Evolutionary conservation across 2,888 invertebrate species (phyloP), one percentile per base, ranked within the genome.

Genomic region (Bimastos eiseni): DNA sequence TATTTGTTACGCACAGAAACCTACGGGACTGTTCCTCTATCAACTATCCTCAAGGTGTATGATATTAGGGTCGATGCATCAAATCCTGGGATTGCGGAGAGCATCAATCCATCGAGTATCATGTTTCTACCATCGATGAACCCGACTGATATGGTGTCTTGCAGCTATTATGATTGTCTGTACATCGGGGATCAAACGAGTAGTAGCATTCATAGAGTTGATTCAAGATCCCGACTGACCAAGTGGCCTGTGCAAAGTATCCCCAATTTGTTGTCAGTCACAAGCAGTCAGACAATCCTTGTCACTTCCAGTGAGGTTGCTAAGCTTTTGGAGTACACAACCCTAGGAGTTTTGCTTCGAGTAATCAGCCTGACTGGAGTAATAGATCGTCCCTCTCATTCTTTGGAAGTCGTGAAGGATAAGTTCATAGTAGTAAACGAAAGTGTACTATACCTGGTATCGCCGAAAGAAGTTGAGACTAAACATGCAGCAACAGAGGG

Each of bases 91-190:
- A n/a, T n/a, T n/a, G n/a, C n/a, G n/a, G n/a, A n/a, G n/a, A n/a
- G n/a, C n/a, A n/a, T n/a, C n/a, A n/a, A n/a, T n/a, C n/a, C n/a
- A n/a, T n/a, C n/a, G n/a, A n/a, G n/a, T n/a, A 34, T 86, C 36
- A 86, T 36, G 5, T 5, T 86, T 36, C n/a, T 36, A 17, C 13
- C 36, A 37, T 36, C 34, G 17, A 11, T 37, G 21, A 36, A 86
- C 36, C 86, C 86, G 36, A 86, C 36, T 86, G 86, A 24, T 24
- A 86, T 86, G 86, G 86, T 86, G 1, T 86, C 86, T 24, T 86
- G 86, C 86, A 37, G 19, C 34, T 86, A 86, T 86, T 37, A 86
- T 19, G 36, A 86, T 24, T 86, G 86, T 24, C 34, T 86, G 8
- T 86, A 86, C 86, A 86, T 86, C 36, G 86, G 86, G 2, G 86